Evolutionary conservation across 2,113 vertebrate species (phyloP).

Genomic region (Regulus satrapa): DNA sequence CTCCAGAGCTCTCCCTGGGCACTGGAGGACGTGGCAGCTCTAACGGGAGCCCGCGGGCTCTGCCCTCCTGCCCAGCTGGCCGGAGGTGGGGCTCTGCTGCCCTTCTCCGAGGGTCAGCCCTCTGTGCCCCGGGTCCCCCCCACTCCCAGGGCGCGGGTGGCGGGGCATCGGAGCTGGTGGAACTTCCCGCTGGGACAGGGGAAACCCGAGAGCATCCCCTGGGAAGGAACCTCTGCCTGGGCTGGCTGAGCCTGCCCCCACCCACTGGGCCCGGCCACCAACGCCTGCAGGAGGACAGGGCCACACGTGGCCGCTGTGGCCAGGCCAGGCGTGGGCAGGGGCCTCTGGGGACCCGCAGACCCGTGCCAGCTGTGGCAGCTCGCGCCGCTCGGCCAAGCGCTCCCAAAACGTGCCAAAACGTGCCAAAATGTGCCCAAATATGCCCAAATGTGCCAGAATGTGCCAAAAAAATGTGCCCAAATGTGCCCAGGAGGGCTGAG

Average conservation of each 20-base stretch:
- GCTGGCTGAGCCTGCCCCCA: neutral
- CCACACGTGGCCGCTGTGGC: neutral
- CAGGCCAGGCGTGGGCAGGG: neutral
- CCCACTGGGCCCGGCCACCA: too few relatives aligned
- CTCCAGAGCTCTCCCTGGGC: neutral
- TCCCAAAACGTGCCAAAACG: neutral
- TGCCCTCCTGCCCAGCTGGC: neutral
- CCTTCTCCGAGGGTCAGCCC: neutral
- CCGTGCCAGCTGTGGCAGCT: neutral
- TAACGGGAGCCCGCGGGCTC: neutral
- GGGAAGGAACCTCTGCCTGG: neutral
- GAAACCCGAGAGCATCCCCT: neutral
- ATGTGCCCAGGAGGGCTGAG: fast-evolving
- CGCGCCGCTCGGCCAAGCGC: neutral
- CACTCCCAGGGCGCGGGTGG: neutral
- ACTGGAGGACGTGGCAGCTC: neutral
- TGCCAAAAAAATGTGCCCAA: too few relatives aligned
- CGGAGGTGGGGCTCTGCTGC: neutral
- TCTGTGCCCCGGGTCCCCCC: neutral
- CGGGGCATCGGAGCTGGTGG: too few relatives aligned
- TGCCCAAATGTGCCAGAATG: too few relatives aligned
- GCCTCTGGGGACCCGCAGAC: neutral
- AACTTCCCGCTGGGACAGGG: neutral
- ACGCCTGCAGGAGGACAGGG: neutral
- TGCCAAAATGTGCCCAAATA: too few relatives aligned